Conservation (phyloP, 2,888 invertebrate genomes). For the Tridacna crocea region DNA sequence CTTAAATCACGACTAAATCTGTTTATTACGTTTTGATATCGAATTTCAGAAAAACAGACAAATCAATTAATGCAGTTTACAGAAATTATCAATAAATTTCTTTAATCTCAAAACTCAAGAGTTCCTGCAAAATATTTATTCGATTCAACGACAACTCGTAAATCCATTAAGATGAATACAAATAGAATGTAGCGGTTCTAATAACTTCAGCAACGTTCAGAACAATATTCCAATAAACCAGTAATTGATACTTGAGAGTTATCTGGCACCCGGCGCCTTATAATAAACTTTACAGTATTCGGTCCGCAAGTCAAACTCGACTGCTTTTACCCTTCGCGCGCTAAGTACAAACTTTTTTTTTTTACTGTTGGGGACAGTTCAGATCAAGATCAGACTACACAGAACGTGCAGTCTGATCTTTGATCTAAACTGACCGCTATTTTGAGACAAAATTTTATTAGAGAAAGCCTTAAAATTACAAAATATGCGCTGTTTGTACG, state of each 20-base stretch:
- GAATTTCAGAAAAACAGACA: neutral
- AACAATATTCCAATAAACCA: constrained; percentile 18
- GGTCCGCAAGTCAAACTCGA: neutral
- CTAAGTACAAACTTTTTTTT: no score
- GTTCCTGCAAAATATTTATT: constrained; percentile 20
- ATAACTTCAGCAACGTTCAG: constrained; percentile 2
- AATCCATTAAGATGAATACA: constrained; percentile 8
- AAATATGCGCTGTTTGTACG: no score
- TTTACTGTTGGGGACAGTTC: no score
- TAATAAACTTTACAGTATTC: constrained; percentile 14
- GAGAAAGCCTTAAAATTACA: neutral
- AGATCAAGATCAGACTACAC: no score
- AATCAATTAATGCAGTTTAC: constrained; percentile 6
- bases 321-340: neutral
- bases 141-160: neutral
- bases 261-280: neutral
- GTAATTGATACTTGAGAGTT: constrained; percentile 20
- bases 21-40: neutral
- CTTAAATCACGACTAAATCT: neutral
- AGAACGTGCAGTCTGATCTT: no score
- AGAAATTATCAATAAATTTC: neutral
- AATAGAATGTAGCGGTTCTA: neutral
- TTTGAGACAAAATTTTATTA: neutral
- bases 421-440: no score
- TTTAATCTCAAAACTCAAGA: constrained; percentile 13